A percentile compares a stretch with the other conserved stretches of the same genome.
These are phyloP conservation scores for Cephus pulcher DNA, from an alignment of 2,888 invertebrate species.

Conservation along the genomic window DNA sequence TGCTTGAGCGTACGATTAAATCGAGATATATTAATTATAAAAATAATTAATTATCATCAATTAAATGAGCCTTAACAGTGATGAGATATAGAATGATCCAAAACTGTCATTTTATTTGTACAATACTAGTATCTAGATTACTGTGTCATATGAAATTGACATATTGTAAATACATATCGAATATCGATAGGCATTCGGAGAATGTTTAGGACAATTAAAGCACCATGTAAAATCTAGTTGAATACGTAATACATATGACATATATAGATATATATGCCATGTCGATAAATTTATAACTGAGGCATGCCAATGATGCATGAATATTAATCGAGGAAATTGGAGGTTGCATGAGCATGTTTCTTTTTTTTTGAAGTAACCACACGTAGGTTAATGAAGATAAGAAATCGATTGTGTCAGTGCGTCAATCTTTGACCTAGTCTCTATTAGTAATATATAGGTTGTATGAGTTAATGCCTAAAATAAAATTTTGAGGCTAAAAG, in stretches of 20 bases:
- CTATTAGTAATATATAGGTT: neutral
- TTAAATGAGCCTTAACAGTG: neutral
- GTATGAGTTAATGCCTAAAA: neutral
- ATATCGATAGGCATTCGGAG: neutral
- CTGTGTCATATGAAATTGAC: neutral
- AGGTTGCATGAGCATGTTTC: conserved; percentile 52
- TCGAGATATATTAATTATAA: neutral
- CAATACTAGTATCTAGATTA: neutral
- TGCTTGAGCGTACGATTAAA: too few relatives aligned
- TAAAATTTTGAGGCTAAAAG: neutral
- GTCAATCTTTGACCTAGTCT: neutral
- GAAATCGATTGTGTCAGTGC: neutral
- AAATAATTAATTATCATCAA: neutral
- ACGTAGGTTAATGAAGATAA: neutral
- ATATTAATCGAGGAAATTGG: conserved; percentile 26
- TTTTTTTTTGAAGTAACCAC: conserved; percentile 9
- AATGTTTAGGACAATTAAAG: neutral
- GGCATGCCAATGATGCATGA: conserved; percentile 40
- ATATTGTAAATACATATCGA: neutral
- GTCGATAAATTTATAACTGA: neutral
- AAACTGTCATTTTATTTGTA: neutral
- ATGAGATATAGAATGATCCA: neutral
- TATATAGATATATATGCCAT: neutral
- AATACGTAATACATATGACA: neutral
- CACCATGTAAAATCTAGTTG: neutral